A percentile compares a stretch with the other conserved stretches of the same genome.
Evolutionary conservation across 2,888 invertebrate genomes (phyloP).

Genomic region (Sphinx pinastri): DNA sequence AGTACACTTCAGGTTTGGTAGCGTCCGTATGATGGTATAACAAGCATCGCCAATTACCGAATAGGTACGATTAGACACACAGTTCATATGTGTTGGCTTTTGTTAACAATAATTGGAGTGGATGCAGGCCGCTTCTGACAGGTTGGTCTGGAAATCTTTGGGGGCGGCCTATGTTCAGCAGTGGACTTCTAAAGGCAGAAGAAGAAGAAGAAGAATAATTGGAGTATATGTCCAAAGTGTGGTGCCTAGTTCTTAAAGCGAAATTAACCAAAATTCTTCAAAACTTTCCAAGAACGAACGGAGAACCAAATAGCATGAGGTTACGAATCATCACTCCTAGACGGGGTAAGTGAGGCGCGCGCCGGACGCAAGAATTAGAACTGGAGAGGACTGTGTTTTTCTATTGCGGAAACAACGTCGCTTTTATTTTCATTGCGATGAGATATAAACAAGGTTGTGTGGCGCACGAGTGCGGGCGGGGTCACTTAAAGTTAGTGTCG

Average conservation of each 20-base stretch:
- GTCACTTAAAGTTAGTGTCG: conserved; percentile 80
- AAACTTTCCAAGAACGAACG: neutral
- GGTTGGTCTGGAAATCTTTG: too few species aligned
- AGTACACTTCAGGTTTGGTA: conserved; percentile 9
- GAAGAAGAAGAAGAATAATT: too few species aligned
- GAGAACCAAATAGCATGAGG: neutral
- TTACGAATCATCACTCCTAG: neutral
- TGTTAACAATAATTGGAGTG: too few species aligned
- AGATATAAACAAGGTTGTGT: conserved; percentile 74
- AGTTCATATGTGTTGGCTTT: neutral
- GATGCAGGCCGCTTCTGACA: too few species aligned
- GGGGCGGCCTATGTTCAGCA: too few species aligned
- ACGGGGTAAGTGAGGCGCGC: neutral
- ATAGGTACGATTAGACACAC: neutral
- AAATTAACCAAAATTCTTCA: too few species aligned
- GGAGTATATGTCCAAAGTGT: neutral
- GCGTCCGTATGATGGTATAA: conserved; percentile 13
- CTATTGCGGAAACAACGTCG: conserved; percentile 52
- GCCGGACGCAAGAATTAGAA: neutral
- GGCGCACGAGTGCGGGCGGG: conserved; percentile 72
- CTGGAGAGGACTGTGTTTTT: conserved; percentile 42
- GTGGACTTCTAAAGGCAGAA: too few species aligned
- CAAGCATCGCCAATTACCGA: neutral
- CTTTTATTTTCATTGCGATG: conserved; percentile 75
- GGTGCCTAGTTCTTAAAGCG: too few species aligned